Conservation (phyloP, 2,113 vertebrate genomes). For the Etia nguti region DNA sequence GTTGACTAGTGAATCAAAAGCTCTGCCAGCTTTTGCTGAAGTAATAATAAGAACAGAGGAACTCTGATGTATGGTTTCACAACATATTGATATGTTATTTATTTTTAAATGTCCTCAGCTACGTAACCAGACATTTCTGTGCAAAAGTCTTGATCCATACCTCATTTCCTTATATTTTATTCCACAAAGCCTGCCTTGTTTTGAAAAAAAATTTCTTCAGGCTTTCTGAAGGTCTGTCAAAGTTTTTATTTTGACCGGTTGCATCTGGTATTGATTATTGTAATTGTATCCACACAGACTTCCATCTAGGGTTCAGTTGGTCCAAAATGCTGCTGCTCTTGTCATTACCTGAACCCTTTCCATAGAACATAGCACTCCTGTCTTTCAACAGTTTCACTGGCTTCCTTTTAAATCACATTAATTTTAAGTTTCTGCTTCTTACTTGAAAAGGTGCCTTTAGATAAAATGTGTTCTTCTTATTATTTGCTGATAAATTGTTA, state of each 20-base stretch:
- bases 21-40: too few relatives aligned
- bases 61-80: background rate
- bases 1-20: too few relatives aligned
- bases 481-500: background rate
- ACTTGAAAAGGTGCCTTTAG: background rate
- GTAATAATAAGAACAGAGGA: too few relatives aligned
- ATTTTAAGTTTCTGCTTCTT: background rate
- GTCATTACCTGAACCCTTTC: background rate
- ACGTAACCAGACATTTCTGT: background rate
- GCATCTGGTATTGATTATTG: background rate
- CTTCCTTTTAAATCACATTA: background rate
- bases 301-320: rapidly evolving
- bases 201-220: background rate
- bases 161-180: background rate
- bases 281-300: background rate
- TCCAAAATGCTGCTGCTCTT: background rate
- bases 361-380: background rate
- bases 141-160: background rate
- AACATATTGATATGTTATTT: rapidly evolving
- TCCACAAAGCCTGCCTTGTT: background rate
- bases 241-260: background rate
- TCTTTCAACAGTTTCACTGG: background rate
- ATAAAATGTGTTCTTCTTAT: rapidly evolving
- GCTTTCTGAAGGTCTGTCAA: background rate
- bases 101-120: background rate